Evolutionary conservation across 1,140 invertebrate genomes (phyloP).

Genomic region (roundworm (Caenorhabditis elegans)): WBcel235 BX284602.5:7054001-7054500

Average conservation of each 20-base stretch:
- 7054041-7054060: neutral
- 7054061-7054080: constrained; percentile 15
- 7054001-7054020: neutral
- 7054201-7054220: constrained; percentile 39
- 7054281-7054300: constrained; percentile 33
- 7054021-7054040: neutral
- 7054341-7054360: constrained; percentile 39
- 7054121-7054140: constrained; percentile 15
- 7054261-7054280: constrained; percentile 20
- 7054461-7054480: constrained; percentile 27
- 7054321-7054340: no score
- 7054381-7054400: constrained; percentile 32
- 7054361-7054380: constrained; percentile 36
- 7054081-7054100: constrained; percentile 39
- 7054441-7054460: constrained; percentile 23
- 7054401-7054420: neutral
- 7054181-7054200: constrained; percentile 41
- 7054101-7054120: constrained; percentile 12
- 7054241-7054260: constrained; percentile 28
- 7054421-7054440: constrained; percentile 8
- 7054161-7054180: constrained; percentile 34
- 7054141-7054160: constrained; percentile 12
- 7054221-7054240: constrained; percentile 11
- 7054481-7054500: constrained; percentile 31
- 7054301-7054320: neutral